Evolutionary conservation across 2,113 vertebrate species (phyloP).

Genomic region (Mastomys coucha): DNA sequence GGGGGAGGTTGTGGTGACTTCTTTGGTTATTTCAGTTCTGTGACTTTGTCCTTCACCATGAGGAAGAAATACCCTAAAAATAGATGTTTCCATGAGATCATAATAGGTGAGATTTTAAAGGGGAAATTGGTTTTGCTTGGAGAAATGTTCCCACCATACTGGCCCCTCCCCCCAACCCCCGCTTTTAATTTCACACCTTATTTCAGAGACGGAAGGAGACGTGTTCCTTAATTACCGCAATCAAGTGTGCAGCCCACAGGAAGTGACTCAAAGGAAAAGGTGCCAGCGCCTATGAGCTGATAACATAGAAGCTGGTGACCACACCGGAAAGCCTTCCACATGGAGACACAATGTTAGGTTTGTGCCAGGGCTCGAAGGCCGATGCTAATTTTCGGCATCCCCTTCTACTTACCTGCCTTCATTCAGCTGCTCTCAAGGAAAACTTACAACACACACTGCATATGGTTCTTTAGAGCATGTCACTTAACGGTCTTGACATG

Average conservation of each 20-base stretch:
- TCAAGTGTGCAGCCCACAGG: conserved; percentile 68
- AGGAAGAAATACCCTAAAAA: conserved; percentile 61
- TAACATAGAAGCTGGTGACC: conserved; percentile 77
- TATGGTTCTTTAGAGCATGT: neutral
- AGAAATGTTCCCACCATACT: conserved; percentile 79
- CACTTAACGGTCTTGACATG: neutral
- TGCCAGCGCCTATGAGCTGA: conserved; percentile 68
- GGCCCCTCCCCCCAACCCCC: too few species aligned
- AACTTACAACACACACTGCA: neutral
- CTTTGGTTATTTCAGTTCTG: conserved; percentile 10
- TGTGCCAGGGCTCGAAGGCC: neutral
- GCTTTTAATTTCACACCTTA: conserved; percentile 78
- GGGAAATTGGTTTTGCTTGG: conserved; percentile 69
- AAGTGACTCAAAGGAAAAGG: conserved; percentile 84
- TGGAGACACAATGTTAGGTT: conserved; percentile 65
- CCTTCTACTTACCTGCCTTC: neutral
- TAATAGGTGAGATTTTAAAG: conserved; percentile 57
- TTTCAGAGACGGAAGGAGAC: conserved; percentile 74
- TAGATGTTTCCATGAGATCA: conserved; percentile 50
- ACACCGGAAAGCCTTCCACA: conserved; percentile 72
- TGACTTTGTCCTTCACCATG: conserved; percentile 48
- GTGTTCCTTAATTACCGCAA: conserved; percentile 77
- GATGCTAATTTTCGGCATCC: neutral
- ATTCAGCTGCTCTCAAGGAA: neutral
- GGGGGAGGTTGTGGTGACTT: conserved; percentile 37